Percentiles rank a stretch among this genome's conserved stretches.
These are phyloP conservation scores for Pangasius sanitwongsei DNA, from an alignment of 2,797 vertebrate species.

Conservation along the genomic window DNA sequence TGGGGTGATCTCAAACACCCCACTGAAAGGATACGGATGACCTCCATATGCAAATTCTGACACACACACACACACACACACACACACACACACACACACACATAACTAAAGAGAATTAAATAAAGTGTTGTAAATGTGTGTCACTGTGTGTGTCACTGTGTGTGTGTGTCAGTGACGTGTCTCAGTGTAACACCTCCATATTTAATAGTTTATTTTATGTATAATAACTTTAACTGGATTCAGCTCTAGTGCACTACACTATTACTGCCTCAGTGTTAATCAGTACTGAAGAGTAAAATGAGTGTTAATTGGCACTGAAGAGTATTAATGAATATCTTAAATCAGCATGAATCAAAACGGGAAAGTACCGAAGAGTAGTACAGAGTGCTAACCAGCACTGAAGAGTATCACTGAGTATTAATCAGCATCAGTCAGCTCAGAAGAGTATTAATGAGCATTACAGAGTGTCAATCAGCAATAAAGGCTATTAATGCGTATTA, in stretches of 20 bases:
- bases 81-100: not conserved
- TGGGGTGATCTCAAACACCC: conserved; percentile 90
- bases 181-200: not conserved
- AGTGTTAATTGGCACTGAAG: not conserved
- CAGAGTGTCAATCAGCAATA: not conserved
- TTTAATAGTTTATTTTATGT: not conserved
- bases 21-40: conserved; percentile 91
- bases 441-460: not conserved
- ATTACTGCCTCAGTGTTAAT: not conserved
- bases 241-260: not conserved
- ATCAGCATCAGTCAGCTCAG: not conserved
- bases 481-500: not conserved
- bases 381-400: not conserved
- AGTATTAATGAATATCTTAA: not conserved
- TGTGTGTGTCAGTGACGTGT: not conserved
- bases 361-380: not conserved
- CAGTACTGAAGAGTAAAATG: not conserved
- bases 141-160: too few relatives aligned
- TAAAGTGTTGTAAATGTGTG: not conserved
- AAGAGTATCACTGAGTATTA: not conserved
- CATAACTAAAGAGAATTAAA: not conserved
- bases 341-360: not conserved
- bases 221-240: not conserved
- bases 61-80: conserved; percentile 10
- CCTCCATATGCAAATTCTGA: conserved; percentile 94